A percentile compares a stretch with the other conserved stretches of the same genome.
phyloP scores from a whole-genome alignment of 2,888 invertebrate genomes.

The Dexiosoma caninum region DNA sequence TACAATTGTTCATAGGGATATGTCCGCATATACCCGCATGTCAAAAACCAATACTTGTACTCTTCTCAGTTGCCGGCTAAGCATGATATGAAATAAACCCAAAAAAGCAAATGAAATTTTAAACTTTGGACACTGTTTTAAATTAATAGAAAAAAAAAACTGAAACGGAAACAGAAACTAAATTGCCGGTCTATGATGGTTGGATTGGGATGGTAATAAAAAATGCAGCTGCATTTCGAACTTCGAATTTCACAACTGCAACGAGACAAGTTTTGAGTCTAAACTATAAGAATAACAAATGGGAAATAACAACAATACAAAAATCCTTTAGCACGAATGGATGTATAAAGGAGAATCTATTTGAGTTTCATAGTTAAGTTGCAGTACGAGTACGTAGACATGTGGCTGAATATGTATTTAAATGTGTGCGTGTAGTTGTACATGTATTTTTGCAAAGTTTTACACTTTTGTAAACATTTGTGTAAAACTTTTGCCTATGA shows the following conservation, averaged over 20 bases:
- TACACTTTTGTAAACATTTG: constrained; percentile 59
- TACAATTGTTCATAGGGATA: no score
- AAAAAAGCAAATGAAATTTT: constrained; percentile 11
- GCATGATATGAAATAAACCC: background rate
- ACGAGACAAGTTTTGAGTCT: constrained; percentile 37
- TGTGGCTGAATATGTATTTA: background rate
- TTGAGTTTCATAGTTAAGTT: constrained; percentile 2
- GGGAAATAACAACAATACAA: constrained; percentile 16
- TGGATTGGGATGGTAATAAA: constrained; percentile 44
- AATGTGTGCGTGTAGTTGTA: background rate
- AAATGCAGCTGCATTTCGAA: constrained; percentile 55
- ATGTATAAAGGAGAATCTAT: background rate
- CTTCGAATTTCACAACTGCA: constrained; percentile 42
- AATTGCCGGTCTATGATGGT: constrained; percentile 37
- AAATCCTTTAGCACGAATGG: constrained; percentile 15
- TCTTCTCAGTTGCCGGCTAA: background rate
- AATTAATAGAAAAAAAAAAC: constrained; percentile 14
- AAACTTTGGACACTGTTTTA: constrained; percentile 44
- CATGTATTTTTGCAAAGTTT: constrained; percentile 49
- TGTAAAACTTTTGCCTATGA: constrained; percentile 46
- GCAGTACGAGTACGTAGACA: background rate
- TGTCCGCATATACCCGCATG: constrained; percentile 7
- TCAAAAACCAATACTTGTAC: constrained; percentile 14
- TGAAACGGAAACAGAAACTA: background rate
- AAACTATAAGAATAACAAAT: constrained; percentile 17